Conservation (phyloP, 2,797 vertebrate species). For the Myotis vivesi region DNA sequence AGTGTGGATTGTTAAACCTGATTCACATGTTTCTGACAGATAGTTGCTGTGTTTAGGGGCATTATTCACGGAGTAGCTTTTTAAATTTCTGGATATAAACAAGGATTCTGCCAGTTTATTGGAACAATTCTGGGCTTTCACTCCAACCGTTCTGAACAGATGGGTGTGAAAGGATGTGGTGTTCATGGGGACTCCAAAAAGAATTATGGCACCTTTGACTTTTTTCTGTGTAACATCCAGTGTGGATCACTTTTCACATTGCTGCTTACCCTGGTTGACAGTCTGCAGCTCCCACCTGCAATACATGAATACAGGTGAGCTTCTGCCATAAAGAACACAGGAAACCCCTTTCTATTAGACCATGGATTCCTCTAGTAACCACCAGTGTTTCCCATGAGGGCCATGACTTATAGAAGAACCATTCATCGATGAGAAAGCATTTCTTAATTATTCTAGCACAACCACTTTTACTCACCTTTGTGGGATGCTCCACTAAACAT, state of each 20-base stretch:
- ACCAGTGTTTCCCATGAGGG: not conserved
- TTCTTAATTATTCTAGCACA: not conserved
- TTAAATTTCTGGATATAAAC: not conserved
- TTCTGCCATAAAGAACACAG: not conserved
- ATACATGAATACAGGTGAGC: not conserved
- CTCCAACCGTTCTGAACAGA: not conserved
- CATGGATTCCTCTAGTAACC: not conserved
- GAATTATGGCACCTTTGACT: not conserved
- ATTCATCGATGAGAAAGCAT: not conserved
- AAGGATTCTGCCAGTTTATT: not conserved
- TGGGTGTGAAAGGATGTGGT: not conserved
- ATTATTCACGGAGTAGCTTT: not conserved
- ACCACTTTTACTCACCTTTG: not conserved
- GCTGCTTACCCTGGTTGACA: not conserved
- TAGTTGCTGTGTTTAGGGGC: not conserved
- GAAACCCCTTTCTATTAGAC: not conserved
- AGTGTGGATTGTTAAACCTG: not conserved
- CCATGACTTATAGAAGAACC: not conserved
- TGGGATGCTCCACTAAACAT: not conserved
- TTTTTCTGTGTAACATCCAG: not conserved
- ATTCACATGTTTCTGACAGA: not conserved
- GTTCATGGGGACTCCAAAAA: not conserved
- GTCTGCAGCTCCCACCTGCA: not conserved
- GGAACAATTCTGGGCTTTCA: not conserved
- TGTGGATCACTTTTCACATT: not conserved